phyloP scores from a whole-genome alignment of 2,888 invertebrate genomes.

The Platerodrilus igneus region DNA sequence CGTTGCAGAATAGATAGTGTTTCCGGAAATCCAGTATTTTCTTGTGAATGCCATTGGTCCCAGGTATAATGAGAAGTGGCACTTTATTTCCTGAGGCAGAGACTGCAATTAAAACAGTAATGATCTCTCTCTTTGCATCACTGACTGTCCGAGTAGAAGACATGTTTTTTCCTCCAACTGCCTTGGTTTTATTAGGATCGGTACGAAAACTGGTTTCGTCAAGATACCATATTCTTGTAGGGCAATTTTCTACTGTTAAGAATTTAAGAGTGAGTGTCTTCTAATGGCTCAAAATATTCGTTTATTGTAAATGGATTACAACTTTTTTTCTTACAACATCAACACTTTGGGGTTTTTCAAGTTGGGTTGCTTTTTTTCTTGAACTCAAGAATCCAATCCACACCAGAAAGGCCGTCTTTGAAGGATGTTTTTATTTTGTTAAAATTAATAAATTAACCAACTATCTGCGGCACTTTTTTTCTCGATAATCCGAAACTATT shows the following conservation, averaged over 20 bases:
- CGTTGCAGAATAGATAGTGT: not conserved
- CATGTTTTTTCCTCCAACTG: slow-evolving; percentile 19
- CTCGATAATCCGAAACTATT: slow-evolving; percentile 29
- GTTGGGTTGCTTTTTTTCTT: slow-evolving; percentile 32
- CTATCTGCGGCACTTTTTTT: slow-evolving; percentile 29
- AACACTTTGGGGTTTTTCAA: slow-evolving; percentile 39
- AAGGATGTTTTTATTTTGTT: slow-evolving; percentile 31
- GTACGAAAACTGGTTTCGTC: slow-evolving; percentile 22
- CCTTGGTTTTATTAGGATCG: slow-evolving; percentile 23
- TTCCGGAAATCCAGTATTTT: not conserved
- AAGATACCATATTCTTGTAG: slow-evolving; percentile 29
- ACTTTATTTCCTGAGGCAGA: slow-evolving; percentile 22
- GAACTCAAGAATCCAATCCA: slow-evolving; percentile 31
- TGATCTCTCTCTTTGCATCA: slow-evolving; percentile 18
- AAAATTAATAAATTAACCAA: slow-evolving; percentile 23
- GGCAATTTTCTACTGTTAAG: slow-evolving; percentile 20
- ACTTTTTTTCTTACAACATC: slow-evolving; percentile 34
- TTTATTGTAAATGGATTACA: slow-evolving; percentile 29
- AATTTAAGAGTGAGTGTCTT: slow-evolving; percentile 16
- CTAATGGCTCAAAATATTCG: slow-evolving; percentile 23
- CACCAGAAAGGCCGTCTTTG: slow-evolving; percentile 29
- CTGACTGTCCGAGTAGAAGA: slow-evolving; percentile 12
- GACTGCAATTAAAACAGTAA: slow-evolving; percentile 12
- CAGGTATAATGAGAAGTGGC: slow-evolving; percentile 21
- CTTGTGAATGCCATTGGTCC: slow-evolving; percentile 11